Conservation (phyloP, 1,140 invertebrate species). For the Tyrophagus putrescentiae region DNA sequence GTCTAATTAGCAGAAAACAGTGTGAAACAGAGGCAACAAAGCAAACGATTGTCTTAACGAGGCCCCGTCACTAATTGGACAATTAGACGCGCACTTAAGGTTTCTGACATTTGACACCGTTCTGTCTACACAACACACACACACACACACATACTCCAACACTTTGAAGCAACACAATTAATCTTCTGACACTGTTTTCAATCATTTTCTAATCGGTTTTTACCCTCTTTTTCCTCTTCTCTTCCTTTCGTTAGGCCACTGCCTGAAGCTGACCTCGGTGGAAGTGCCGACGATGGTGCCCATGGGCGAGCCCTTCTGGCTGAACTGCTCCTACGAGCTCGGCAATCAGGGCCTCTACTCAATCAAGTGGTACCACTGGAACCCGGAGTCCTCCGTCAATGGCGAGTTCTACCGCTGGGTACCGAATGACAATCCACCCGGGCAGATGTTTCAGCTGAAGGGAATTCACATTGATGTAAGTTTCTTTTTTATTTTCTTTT, state of each 20-base stretch:
- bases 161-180: no score
- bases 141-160: no score
- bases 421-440: slow-evolving; percentile 25
- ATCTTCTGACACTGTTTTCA: no score
- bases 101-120: no score
- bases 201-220: not conserved
- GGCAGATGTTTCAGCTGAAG: slow-evolving; percentile 26
- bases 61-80: no score
- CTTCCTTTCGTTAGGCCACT: slow-evolving; percentile 7
- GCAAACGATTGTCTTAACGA: no score
- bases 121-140: no score
- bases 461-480: slow-evolving; percentile 28
- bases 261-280: slow-evolving; percentile 17
- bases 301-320: slow-evolving; percentile 22
- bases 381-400: slow-evolving; percentile 8
- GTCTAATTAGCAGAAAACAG: no score
- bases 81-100: no score
- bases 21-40: no score
- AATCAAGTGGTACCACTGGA: slow-evolving; percentile 26
- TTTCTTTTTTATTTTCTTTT: not conserved
- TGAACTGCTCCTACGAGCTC: slow-evolving; percentile 24
- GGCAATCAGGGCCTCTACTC: slow-evolving; percentile 23
- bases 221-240: not conserved
- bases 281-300: slow-evolving; percentile 16
- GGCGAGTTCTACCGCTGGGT: slow-evolving; percentile 28